Evolutionary conservation across 2,113 vertebrate genomes (phyloP).

Genomic region (Natator depressus): DNA sequence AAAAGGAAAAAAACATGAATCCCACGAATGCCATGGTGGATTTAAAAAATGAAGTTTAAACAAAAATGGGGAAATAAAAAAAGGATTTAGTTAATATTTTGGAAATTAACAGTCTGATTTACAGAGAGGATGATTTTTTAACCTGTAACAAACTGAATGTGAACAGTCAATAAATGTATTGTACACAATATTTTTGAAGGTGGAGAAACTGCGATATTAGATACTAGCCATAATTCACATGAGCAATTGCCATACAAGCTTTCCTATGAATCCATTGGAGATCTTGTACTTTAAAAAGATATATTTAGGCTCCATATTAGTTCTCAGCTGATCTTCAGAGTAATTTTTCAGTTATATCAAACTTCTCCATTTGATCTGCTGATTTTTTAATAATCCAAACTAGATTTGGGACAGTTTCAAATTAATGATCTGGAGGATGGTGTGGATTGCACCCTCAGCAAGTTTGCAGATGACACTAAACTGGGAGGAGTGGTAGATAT

Average conservation of each 20-base stretch:
- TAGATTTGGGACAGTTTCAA: background rate
- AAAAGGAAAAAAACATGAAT: background rate
- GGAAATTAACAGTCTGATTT: background rate
- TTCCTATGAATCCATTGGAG: background rate
- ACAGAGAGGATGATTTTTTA: background rate
- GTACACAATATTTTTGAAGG: background rate
- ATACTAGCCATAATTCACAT: background rate
- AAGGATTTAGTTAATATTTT: background rate
- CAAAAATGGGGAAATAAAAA: background rate
- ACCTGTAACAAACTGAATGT: background rate
- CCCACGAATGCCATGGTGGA: accelerated
- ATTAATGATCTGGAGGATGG: too few species aligned
- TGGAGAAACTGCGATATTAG: background rate
- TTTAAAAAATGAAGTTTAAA: background rate
- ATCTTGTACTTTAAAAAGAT: background rate
- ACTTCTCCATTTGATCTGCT: background rate
- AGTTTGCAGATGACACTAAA: too few species aligned
- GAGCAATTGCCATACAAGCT: background rate
- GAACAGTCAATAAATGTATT: background rate
- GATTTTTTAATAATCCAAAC: conserved; percentile 30
- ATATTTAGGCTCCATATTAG: background rate
- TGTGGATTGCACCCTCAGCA: too few species aligned
- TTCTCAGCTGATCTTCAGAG: background rate
- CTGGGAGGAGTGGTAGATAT: too few species aligned
- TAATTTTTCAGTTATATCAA: background rate